Evolutionary conservation across 2,888 invertebrate species (phyloP).

Genomic region (Germaria angustata): DNA sequence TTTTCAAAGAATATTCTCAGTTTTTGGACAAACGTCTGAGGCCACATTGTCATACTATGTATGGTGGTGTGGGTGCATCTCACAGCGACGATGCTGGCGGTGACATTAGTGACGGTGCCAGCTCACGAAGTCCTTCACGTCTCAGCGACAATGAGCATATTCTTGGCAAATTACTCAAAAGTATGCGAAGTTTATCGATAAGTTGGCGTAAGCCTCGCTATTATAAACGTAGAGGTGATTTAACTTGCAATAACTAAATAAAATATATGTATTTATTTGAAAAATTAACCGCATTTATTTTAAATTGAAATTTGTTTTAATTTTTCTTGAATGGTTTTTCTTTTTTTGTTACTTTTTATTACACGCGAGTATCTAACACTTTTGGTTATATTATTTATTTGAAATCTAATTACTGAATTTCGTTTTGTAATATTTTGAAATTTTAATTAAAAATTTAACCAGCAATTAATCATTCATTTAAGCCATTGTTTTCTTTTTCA

Average conservation of each 20-base stretch:
- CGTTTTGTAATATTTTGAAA: conserved; percentile 8
- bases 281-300: conserved; percentile 55
- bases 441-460: conserved; percentile 40
- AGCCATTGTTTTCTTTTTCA: not conserved
- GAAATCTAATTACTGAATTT: not conserved
- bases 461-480: conserved; percentile 60
- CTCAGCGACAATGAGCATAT: conserved; percentile 75
- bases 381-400: conserved; percentile 3
- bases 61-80: conserved; percentile 41
- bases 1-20: conserved; percentile 61
- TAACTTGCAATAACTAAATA: conserved; percentile 18
- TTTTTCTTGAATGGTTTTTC: not conserved
- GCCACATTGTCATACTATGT: conserved; percentile 60
- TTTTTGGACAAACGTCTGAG: conserved; percentile 72
- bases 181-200: conserved; percentile 78
- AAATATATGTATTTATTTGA: conserved; percentile 36
- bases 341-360: not conserved
- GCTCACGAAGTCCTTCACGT: conserved; percentile 74
- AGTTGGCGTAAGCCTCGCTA: conserved; percentile 79
- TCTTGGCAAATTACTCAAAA: conserved; percentile 76
- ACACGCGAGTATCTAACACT: not conserved
- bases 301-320: not conserved
- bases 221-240: conserved; percentile 80
- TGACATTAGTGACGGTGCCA: conserved; percentile 75
- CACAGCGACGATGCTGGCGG: conserved; percentile 75